A percentile compares a stretch with the other conserved stretches of the same genome.
Evolutionary conservation across 2,113 vertebrate genomes (phyloP).

Genomic region (Emberiza fucata): DNA sequence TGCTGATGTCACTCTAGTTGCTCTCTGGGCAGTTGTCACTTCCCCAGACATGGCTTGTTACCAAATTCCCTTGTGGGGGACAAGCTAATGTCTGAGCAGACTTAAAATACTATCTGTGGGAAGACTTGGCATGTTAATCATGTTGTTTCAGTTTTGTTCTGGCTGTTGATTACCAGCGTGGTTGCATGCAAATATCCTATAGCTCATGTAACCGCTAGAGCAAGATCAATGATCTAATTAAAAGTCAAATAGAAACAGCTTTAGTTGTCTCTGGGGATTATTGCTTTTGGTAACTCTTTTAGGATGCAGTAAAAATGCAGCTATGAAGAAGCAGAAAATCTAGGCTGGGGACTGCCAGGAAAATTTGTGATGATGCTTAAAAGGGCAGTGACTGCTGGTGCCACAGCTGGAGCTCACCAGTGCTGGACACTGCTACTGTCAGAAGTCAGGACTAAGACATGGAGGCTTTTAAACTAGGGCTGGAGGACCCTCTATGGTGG

Average conservation of each 20-base stretch:
- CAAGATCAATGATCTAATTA: slow-evolving; percentile 40
- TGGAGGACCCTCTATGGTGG: not conserved
- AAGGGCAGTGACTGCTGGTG: not conserved
- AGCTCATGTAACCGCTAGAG: slow-evolving; percentile 7
- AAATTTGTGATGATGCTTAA: not conserved
- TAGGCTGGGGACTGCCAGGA: not conserved
- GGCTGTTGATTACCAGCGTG: slow-evolving; percentile 16
- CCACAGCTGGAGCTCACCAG: not conserved
- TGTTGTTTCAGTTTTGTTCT: not conserved
- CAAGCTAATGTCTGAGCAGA: not conserved
- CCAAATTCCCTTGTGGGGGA: not conserved
- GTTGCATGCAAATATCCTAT: slow-evolving; percentile 18
- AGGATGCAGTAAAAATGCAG: not conserved
- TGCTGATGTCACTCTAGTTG: not conserved
- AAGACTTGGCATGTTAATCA: not conserved
- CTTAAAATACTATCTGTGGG: not conserved
- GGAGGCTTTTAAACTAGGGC: not conserved
- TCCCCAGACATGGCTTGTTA: not conserved
- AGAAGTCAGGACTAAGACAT: not conserved
- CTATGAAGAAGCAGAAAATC: not conserved
- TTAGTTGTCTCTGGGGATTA: not conserved
- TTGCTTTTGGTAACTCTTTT: not conserved
- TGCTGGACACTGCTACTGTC: not conserved
- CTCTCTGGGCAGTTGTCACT: not conserved
- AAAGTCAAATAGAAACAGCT: slow-evolving; percentile 22